Conservation (phyloP, 2,113 vertebrate species). For the Noturus placidus region DNA sequence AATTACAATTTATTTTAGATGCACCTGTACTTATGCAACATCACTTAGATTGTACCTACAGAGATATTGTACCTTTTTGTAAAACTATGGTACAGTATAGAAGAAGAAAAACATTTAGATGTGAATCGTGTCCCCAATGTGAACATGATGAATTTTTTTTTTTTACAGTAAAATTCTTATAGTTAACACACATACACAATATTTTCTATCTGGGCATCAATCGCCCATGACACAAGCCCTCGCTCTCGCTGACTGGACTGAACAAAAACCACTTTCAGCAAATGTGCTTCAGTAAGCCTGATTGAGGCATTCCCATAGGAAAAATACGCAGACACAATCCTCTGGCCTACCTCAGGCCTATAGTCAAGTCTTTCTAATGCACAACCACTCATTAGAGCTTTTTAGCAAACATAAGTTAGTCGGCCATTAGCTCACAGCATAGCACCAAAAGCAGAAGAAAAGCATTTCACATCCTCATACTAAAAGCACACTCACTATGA, state of each 20-base stretch:
- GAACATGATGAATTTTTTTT: background rate
- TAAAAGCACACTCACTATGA: constrained; percentile 32
- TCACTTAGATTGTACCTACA: too few species aligned
- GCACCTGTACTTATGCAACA: too few species aligned
- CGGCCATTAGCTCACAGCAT: constrained; percentile 35
- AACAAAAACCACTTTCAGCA: constrained; percentile 24
- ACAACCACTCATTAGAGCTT: constrained; percentile 30
- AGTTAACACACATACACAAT: background rate
- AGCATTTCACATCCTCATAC: constrained; percentile 12
- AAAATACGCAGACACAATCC: constrained; percentile 22
- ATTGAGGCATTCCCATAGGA: constrained; percentile 28
- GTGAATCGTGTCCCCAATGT: background rate
- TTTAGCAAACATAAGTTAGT: constrained; percentile 3
- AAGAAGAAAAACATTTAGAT: background rate
- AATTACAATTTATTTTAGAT: too few species aligned
- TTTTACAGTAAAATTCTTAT: background rate
- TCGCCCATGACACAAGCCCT: constrained; percentile 8
- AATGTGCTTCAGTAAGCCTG: constrained; percentile 14
- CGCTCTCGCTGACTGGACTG: constrained; percentile 30
- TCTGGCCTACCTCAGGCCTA: background rate
- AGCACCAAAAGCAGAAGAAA: constrained; percentile 29
- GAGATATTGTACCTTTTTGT: too few species aligned
- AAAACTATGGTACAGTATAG: background rate
- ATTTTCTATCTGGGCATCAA: constrained; percentile 34
- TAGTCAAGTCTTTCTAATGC: constrained; percentile 2